Percentiles rank a stretch among this genome's conserved stretches.
These are phyloP conservation scores for Crocuta crocuta DNA, from an alignment of 2,113 vertebrate genomes.

Conservation along the genomic window DNA sequence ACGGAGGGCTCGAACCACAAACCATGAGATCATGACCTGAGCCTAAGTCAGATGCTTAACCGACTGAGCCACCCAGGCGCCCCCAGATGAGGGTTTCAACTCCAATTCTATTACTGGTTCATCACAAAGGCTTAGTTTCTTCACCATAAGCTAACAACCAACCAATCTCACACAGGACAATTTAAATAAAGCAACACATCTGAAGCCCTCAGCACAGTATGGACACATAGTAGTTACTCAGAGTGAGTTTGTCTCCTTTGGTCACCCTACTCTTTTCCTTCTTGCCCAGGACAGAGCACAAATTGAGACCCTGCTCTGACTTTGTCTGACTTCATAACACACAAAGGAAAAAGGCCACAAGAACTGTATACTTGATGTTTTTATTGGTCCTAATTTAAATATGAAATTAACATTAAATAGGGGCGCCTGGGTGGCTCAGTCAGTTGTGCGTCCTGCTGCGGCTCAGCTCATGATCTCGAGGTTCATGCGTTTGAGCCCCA, in stretches of 20 bases:
- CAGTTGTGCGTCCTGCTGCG: too few relatives aligned
- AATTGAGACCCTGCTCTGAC: background rate
- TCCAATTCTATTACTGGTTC: background rate
- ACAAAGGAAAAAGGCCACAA: background rate
- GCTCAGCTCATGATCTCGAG: too few relatives aligned
- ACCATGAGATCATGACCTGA: too few relatives aligned
- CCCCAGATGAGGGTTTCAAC: background rate
- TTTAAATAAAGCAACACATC: background rate
- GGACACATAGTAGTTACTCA: background rate
- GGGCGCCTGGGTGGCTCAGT: too few relatives aligned
- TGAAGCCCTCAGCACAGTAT: background rate
- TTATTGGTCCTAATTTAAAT: conserved; percentile 39
- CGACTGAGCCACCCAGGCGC: too few relatives aligned
- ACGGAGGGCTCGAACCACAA: too few relatives aligned
- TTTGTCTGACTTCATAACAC: background rate
- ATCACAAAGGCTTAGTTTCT: background rate
- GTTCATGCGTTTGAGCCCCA: too few relatives aligned
- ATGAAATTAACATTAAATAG: conserved; percentile 59
- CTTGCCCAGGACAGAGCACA: background rate
- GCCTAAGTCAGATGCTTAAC: too few relatives aligned
- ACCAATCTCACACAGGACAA: background rate
- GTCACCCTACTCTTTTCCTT: background rate
- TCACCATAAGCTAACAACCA: background rate
- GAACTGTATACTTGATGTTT: background rate
- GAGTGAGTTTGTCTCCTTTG: background rate